A percentile compares a stretch with the other conserved stretches of the same genome.
These are phyloP conservation scores for Brachionus sp. DNA, from an alignment of 1,140 invertebrate species.

Conservation along the genomic window DNA sequence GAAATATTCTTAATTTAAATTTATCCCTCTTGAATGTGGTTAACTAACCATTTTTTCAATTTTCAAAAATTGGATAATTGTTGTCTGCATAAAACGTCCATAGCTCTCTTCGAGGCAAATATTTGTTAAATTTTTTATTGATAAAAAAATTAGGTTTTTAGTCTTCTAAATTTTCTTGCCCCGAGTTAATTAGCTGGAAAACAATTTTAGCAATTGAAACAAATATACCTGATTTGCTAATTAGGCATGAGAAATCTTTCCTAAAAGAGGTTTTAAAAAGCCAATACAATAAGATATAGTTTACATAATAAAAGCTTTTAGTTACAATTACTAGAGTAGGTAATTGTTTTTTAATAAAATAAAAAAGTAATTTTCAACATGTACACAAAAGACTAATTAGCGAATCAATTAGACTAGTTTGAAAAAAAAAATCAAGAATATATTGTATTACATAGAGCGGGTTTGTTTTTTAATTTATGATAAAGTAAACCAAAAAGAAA, in stretches of 20 bases:
- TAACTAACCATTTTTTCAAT: no score
- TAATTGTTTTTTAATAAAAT: constrained; percentile 3
- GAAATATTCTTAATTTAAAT: no score
- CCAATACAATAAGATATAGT: neutral
- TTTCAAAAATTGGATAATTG: no score
- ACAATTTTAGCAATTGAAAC: neutral
- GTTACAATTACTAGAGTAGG: neutral
- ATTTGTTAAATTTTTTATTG: neutral
- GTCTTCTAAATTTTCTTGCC: neutral
- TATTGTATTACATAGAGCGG: neutral
- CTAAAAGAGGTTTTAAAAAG: neutral
- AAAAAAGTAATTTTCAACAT: neutral
- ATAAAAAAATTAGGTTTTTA: neutral
- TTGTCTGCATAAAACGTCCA: no score
- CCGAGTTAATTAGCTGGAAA: neutral
- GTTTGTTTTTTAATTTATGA: neutral
- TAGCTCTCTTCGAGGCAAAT: neutral
- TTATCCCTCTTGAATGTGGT: no score
- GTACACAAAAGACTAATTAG: neutral
- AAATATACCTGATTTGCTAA: neutral
- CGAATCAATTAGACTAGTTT: neutral
- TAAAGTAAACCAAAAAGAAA: neutral
- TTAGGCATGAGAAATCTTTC: neutral
- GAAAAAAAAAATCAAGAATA: neutral
- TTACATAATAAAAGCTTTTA: neutral